phyloP scores from a whole-genome alignment of 37 sponge, comb jelly and placozoan species.

The Cladorhizidae sp. region DNA sequence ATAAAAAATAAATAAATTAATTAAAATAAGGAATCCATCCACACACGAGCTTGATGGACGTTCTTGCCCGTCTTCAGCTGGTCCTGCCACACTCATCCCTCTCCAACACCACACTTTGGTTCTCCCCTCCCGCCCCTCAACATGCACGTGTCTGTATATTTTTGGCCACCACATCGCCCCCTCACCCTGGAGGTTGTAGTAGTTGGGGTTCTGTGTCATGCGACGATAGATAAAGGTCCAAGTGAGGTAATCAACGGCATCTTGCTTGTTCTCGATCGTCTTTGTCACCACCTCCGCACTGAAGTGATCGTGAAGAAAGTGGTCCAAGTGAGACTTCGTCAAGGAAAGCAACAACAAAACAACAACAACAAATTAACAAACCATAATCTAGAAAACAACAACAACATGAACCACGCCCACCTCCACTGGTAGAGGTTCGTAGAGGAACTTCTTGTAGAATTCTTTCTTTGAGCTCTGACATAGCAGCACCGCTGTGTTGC shows the following conservation, averaged over 20 bases:
- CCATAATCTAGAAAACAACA: neutral
- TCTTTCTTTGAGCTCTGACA: conserved; percentile 99
- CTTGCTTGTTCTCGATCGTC: conserved; percentile 99
- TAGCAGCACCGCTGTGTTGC: conserved; percentile 84
- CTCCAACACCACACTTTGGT: neutral
- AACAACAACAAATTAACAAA: neutral
- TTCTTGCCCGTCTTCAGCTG: too few species aligned
- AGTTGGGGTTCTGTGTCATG: conserved; percentile 99
- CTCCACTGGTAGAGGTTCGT: conserved; percentile 98
- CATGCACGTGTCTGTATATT: neutral
- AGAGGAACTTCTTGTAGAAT: conserved; percentile 98
- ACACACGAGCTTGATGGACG: too few species aligned
- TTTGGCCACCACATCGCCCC: too few species aligned
- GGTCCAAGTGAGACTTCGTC: conserved; percentile 91
- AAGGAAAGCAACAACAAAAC: neutral
- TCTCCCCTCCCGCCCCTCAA: neutral
- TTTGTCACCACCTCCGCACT: conserved; percentile 98
- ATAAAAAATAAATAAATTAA: too few species aligned
- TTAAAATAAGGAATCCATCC: too few species aligned
- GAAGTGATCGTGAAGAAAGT: conserved; percentile 98
- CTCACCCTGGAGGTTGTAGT: conserved; percentile 96
- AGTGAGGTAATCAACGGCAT: conserved; percentile 99
- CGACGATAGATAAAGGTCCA: conserved; percentile 98
- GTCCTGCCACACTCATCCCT: too few species aligned
- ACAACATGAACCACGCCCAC: conserved; percentile 28